Conservation (phyloP, 1,140 invertebrate genomes). For the Chlorops oryzae region DNA sequence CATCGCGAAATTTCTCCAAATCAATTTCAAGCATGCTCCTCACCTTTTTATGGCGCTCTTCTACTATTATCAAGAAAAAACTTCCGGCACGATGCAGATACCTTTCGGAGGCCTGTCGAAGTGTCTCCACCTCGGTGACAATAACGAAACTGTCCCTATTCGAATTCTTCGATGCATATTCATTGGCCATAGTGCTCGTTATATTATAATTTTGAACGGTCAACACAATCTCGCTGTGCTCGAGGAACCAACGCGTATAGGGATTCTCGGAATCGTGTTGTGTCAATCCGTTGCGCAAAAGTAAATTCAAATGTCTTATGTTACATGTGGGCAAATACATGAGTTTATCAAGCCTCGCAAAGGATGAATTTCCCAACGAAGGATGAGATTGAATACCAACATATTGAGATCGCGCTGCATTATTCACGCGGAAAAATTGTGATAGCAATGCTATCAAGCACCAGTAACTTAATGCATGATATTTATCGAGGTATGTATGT, state of each 20-base stretch:
- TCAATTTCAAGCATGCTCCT: too few species aligned
- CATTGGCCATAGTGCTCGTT: neutral
- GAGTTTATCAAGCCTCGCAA: too few species aligned
- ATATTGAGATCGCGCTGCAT: too few species aligned
- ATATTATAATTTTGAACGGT: neutral
- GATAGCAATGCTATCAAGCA: too few species aligned
- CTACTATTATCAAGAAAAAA: slow-evolving; percentile 13
- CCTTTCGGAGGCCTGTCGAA: neutral
- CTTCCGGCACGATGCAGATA: slow-evolving; percentile 12
- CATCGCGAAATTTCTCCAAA: neutral
- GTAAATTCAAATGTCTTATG: slow-evolving; percentile 3
- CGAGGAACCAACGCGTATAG: slow-evolving; percentile 14
- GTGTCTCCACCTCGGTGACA: neutral
- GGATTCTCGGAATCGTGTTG: slow-evolving; percentile 5
- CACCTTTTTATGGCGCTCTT: neutral
- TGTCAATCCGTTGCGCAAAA: slow-evolving; percentile 1
- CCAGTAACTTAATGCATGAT: too few species aligned
- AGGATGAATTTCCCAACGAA: too few species aligned
- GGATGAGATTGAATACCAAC: too few species aligned
- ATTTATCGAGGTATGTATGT: too few species aligned
- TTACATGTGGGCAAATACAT: neutral
- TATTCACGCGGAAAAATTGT: too few species aligned
- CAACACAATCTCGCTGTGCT: neutral
- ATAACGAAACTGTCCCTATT: slow-evolving; percentile 15
- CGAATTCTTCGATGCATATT: neutral